These are phyloP conservation scores for Xyrauchen texanus DNA, from an alignment of 2,113 vertebrate genomes.

Conservation along the genomic window DNA sequence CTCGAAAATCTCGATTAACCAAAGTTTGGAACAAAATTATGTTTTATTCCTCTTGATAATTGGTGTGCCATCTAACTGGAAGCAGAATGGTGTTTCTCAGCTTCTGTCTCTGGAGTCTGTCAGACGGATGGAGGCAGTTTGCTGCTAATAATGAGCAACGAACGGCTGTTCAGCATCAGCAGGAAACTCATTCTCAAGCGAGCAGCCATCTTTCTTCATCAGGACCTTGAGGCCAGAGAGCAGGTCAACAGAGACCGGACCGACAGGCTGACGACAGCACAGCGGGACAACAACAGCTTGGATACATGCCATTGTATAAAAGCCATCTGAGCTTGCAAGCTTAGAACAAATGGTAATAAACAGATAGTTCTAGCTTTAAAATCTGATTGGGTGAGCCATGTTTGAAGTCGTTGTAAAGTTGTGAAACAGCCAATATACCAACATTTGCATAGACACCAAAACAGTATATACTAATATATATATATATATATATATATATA, in stretches of 20 bases:
- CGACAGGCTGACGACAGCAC: conserved; percentile 21
- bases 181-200: conserved; percentile 29
- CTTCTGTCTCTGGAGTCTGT: conserved; percentile 13
- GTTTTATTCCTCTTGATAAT: not conserved
- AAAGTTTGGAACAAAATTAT: not conserved
- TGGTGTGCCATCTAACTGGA: conserved; percentile 18
- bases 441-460: too few species aligned
- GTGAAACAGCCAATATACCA: too few species aligned
- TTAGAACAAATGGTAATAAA: too few species aligned
- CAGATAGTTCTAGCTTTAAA: too few species aligned
- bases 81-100: conserved; percentile 11
- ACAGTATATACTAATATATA: too few species aligned
- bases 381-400: too few species aligned
- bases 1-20: too few species aligned
- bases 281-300: not conserved
- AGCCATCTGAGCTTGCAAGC: not conserved
- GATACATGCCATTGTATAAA: not conserved
- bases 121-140: conserved; percentile 35
- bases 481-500: too few species aligned
- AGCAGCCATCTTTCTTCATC: conserved; percentile 17
- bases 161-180: conserved; percentile 35
- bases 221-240: conserved; percentile 36
- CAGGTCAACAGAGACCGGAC: not conserved
- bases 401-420: too few species aligned
- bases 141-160: conserved; percentile 45